Evolutionary conservation across 23 tunicate species (phyloP).

Genomic region (Ascidia mentula): DNA sequence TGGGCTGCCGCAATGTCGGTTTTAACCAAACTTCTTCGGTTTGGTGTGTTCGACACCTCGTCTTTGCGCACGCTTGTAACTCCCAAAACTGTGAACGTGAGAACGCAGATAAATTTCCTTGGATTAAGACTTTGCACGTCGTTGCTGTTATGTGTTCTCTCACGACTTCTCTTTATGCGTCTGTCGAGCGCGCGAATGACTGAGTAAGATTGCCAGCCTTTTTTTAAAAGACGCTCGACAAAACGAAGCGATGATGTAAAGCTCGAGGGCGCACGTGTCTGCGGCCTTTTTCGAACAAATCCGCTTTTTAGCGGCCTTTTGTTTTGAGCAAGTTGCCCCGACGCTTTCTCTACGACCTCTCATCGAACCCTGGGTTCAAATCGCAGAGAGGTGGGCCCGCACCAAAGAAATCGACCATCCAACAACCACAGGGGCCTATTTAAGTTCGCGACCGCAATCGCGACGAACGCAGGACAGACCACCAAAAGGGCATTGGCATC

Average conservation of each 20-base stretch:
- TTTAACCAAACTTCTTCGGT: no score
- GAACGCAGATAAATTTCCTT: background rate
- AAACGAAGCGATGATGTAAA: background rate
- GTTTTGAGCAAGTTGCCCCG: background rate
- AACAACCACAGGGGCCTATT: background rate
- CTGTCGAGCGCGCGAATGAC: background rate
- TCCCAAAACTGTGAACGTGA: background rate
- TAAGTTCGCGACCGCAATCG: no score
- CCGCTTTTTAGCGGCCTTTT: slow-evolving; percentile 2
- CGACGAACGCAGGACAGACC: no score
- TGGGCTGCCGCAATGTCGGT: no score
- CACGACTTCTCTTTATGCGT: background rate
- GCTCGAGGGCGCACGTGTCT: background rate
- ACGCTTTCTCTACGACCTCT: background rate
- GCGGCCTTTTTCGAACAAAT: background rate
- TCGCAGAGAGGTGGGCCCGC: background rate
- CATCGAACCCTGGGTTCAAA: background rate
- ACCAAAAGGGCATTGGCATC: no score
- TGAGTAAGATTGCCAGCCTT: background rate
- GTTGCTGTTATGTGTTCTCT: background rate
- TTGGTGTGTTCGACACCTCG: background rate
- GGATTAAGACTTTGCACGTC: background rate
- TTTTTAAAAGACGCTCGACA: background rate
- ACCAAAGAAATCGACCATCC: background rate
- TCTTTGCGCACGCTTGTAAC: background rate